These are phyloP conservation scores for Fragum whitleyi DNA, from an alignment of 2,888 invertebrate species.

Conservation along the genomic window DNA sequence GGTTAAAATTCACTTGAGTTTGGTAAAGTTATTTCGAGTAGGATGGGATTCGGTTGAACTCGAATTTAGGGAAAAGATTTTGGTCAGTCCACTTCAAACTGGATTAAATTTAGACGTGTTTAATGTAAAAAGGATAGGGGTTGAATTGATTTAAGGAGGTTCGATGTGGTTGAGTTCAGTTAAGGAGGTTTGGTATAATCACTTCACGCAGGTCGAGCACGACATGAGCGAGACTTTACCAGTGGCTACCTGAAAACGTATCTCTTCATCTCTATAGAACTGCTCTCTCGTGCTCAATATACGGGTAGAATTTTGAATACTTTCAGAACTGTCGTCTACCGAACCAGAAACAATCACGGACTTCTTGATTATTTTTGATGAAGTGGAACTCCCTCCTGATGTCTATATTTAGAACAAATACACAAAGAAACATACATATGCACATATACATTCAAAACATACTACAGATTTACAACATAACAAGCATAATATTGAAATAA, in stretches of 20 bases:
- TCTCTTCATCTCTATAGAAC: constrained; percentile 62
- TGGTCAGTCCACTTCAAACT: neutral
- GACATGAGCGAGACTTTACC: constrained; percentile 41
- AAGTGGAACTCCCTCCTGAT: constrained; percentile 26
- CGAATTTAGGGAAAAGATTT: neutral
- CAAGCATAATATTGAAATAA: neutral
- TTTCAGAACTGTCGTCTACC: constrained; percentile 26
- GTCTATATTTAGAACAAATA: constrained; percentile 6
- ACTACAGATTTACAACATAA: constrained; percentile 6
- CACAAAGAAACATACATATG: constrained; percentile 18
- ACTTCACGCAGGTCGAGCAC: constrained; percentile 13
- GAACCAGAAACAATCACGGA: constrained; percentile 34
- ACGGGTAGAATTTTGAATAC: constrained; percentile 40
- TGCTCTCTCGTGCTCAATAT: constrained; percentile 49
- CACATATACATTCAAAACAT: constrained; percentile 32
- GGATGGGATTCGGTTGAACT: too few species aligned
- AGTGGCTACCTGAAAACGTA: constrained; percentile 65
- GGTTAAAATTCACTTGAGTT: too few species aligned
- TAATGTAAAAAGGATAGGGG: neutral
- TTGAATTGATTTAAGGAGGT: neutral
- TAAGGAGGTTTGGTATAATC: neutral
- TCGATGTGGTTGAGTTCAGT: neutral
- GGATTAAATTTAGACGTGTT: neutral
- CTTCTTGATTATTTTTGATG: constrained; percentile 48
- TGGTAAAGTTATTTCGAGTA: too few species aligned